phyloP scores from a whole-genome alignment of 2,888 invertebrate species.

The Mesorhabditis spiculigera region DNA sequence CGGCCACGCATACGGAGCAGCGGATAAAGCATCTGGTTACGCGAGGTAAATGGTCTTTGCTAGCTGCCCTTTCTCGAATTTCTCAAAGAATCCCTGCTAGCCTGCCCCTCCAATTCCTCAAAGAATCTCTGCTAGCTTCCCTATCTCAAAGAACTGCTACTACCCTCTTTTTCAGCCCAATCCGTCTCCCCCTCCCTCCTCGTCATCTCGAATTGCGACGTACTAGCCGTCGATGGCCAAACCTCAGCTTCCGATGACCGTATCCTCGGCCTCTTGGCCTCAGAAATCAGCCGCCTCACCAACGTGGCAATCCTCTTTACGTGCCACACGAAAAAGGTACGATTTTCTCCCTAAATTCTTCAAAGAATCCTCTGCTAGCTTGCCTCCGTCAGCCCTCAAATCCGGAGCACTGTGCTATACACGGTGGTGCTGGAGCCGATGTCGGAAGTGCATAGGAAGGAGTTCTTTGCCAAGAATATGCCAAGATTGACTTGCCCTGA shows the following conservation, averaged over 20 bases:
- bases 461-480: conserved; percentile 15
- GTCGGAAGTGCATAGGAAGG: conserved; percentile 28
- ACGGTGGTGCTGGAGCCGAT: conserved; percentile 23
- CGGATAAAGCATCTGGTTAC: conserved; percentile 30
- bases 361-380: conserved; percentile 16
- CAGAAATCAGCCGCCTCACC: neutral
- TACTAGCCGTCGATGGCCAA: conserved; percentile 25
- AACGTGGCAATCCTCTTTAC: conserved; percentile 34
- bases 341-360: neutral
- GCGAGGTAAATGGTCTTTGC: conserved; percentile 14
- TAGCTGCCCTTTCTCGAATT: too few relatives aligned
- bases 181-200: conserved; percentile 25
- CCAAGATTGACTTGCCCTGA: conserved; percentile 10
- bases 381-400: conserved; percentile 11
- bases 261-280: neutral
- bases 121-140: too few relatives aligned
- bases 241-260: neutral
- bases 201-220: conserved; percentile 25
- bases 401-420: conserved; percentile 22
- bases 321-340: conserved; percentile 22
- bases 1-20: conserved; percentile 26
- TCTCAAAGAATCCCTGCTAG: too few relatives aligned
- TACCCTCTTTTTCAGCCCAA: conserved; percentile 13
- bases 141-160: too few relatives aligned
- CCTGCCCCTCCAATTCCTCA: too few relatives aligned